Conservation (phyloP, 2,113 vertebrate species). For the Glaucidium brasilianum region DNA sequence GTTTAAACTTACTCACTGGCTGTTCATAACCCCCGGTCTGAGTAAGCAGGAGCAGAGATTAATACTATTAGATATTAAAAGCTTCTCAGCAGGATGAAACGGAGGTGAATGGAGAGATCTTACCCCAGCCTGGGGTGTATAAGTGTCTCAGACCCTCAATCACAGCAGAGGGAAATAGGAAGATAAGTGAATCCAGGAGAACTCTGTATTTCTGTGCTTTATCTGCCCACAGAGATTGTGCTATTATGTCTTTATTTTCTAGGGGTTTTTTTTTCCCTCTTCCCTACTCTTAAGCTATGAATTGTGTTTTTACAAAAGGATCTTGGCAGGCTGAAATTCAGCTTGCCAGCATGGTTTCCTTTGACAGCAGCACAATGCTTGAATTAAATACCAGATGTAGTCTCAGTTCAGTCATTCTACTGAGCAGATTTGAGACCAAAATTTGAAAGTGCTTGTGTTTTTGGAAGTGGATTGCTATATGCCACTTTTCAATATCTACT, state of each 20-base stretch:
- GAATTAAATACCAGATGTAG: slow-evolving; percentile 27
- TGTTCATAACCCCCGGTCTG: neutral
- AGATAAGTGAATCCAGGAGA: neutral
- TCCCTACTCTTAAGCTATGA: neutral
- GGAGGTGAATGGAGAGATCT: neutral
- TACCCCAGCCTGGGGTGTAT: neutral
- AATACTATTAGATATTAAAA: neutral
- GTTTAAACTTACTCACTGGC: neutral
- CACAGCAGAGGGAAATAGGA: neutral
- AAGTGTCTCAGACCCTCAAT: neutral
- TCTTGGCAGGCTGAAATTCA: slow-evolving; percentile 30
- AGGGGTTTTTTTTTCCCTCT: neutral
- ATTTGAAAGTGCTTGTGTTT: neutral
- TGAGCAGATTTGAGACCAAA: neutral
- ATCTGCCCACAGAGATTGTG: neutral
- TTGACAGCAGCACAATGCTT: slow-evolving; percentile 20
- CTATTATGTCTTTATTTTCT: neutral
- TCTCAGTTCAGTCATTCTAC: neutral
- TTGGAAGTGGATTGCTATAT: neutral
- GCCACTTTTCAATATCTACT: neutral
- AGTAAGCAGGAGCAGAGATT: neutral
- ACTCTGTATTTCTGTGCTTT: neutral
- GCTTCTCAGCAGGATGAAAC: neutral
- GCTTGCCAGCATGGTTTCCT: slow-evolving; percentile 2
- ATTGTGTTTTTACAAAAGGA: slow-evolving; percentile 19